Conservation (phyloP, 2,888 invertebrate genomes). For the Scaptomyza reducta region DNA sequence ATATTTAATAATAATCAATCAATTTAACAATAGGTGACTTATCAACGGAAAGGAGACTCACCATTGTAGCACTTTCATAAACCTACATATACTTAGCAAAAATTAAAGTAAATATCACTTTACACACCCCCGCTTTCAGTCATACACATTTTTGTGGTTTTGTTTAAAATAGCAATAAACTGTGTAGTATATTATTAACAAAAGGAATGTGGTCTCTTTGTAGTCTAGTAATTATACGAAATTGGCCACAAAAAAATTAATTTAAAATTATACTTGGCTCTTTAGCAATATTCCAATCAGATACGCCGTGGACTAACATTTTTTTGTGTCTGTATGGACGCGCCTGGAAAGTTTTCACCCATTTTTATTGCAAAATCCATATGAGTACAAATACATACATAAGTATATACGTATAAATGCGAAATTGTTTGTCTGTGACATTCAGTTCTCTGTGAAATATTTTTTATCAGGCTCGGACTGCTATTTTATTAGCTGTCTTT, state of each 20-base stretch:
- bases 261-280: background rate
- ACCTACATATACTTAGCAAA: background rate
- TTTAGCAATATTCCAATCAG: background rate
- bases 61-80: background rate
- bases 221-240: background rate
- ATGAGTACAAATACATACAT: background rate
- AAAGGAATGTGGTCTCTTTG: background rate
- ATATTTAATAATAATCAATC: background rate
- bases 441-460: constrained; percentile 7
- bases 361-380: constrained; percentile 41
- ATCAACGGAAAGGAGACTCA: constrained; percentile 14
- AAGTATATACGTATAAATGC: background rate
- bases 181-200: background rate
- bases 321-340: constrained; percentile 28
- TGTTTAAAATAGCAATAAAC: background rate
- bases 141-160: background rate
- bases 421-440: constrained; percentile 1
- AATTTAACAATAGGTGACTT: background rate
- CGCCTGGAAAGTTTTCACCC: constrained; percentile 46
- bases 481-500: constrained; percentile 11
- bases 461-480: constrained; percentile 2
- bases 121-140: background rate
- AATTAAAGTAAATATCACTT: background rate
- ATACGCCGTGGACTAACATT: constrained; percentile 31
- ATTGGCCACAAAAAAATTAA: background rate